Conservation (phyloP, 2,888 invertebrate species). For the Heliothis peltigera region DNA sequence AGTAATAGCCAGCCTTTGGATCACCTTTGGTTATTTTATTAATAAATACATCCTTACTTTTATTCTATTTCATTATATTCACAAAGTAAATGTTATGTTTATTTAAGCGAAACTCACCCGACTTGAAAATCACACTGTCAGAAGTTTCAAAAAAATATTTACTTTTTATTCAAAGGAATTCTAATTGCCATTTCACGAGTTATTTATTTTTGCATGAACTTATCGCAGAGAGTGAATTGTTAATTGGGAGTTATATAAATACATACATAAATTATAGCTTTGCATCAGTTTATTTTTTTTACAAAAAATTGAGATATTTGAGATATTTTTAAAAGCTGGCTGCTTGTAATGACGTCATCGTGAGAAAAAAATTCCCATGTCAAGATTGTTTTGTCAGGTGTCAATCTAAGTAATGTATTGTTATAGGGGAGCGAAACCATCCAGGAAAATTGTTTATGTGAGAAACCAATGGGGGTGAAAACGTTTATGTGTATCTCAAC, state of each 20-base stretch:
- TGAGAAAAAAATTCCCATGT: conserved; percentile 6
- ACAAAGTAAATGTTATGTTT: conserved; percentile 32
- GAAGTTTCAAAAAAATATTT: conserved; percentile 44
- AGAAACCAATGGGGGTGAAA: conserved; percentile 77
- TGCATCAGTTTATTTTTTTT: too few species aligned
- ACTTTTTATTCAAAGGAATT: conserved; percentile 34
- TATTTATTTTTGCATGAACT: conserved; percentile 28
- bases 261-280: too few species aligned
- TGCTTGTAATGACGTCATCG: conserved; percentile 1
- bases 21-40: too few species aligned
- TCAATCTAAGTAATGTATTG: conserved; percentile 69
- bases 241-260: background rate
- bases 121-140: conserved; percentile 33
- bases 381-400: conserved; percentile 61
- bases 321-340: background rate
- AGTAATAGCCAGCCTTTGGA: too few species aligned
- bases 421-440: conserved; percentile 57
- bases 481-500: conserved; percentile 65
- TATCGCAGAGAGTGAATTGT: background rate
- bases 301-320: too few species aligned
- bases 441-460: conserved; percentile 70
- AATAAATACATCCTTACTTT: too few species aligned
- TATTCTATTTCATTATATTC: conserved; percentile 20
- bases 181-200: conserved; percentile 29
- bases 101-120: conserved; percentile 31